phyloP scores from a whole-genome alignment of 2,888 invertebrate genomes.

The Pelosia muscerda region DNA sequence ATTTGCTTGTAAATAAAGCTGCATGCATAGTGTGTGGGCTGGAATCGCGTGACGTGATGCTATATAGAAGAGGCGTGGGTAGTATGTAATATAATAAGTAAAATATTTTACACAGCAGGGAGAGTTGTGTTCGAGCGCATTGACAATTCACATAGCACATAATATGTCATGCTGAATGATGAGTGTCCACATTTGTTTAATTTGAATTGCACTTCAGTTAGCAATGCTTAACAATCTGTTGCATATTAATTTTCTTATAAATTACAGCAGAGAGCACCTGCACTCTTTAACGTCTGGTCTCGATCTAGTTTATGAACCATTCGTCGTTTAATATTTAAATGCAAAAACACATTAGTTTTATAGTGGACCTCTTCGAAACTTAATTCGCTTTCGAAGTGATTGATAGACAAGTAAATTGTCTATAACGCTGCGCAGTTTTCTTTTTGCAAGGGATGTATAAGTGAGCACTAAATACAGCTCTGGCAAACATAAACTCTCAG shows the following conservation, averaged over 20 bases:
- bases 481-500: constrained; percentile 1
- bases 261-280: background rate
- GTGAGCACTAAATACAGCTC: background rate
- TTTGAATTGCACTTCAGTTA: background rate
- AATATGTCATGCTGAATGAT: background rate
- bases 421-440: background rate
- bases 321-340: background rate
- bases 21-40: background rate
- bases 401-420: background rate
- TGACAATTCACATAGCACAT: background rate
- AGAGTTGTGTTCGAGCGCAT: background rate
- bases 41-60: background rate
- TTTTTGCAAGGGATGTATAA: background rate
- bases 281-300: background rate
- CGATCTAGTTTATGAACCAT: constrained; percentile 4
- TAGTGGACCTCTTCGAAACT: background rate
- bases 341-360: background rate
- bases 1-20: background rate
- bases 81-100: background rate
- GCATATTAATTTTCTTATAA: background rate
- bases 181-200: background rate
- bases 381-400: background rate
- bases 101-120: constrained; percentile 5
- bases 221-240: background rate
- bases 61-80: background rate